Percentiles rank a stretch among this genome's conserved stretches.
Conservation (phyloP, 2,113 vertebrate species). For the Cnemophilus loriae region DNA sequence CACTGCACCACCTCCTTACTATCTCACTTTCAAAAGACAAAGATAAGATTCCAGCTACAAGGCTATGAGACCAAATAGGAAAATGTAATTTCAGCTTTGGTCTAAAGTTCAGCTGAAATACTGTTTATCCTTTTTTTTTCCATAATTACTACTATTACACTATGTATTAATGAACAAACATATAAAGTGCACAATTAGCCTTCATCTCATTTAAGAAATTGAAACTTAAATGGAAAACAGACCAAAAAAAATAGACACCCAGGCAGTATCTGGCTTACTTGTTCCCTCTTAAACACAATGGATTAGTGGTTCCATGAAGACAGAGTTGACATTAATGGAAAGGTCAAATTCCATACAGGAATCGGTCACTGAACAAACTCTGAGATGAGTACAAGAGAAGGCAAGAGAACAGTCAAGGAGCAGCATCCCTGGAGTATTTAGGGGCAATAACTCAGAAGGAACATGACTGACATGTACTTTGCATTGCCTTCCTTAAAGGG, state of each 20-base stretch:
- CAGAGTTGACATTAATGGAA: background rate
- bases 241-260: background rate
- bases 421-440: background rate
- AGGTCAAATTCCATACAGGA: background rate
- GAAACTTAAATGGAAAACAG: background rate
- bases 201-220: background rate
- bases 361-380: background rate
- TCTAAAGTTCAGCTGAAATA: background rate
- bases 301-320: background rate
- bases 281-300: background rate
- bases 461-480: background rate
- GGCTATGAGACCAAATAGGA: background rate
- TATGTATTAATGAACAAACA: background rate
- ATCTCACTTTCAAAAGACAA: background rate
- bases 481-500: background rate
- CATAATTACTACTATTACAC: background rate
- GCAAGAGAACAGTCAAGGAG: background rate
- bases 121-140: background rate
- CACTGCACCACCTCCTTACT: background rate
- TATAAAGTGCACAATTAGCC: background rate
- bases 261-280: background rate
- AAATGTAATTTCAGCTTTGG: background rate
- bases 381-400: background rate
- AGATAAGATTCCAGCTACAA: background rate
- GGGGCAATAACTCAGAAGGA: conserved; percentile 11